Conservation (phyloP, 2,113 vertebrate species). For the Chaetodon trifascialis region DNA sequence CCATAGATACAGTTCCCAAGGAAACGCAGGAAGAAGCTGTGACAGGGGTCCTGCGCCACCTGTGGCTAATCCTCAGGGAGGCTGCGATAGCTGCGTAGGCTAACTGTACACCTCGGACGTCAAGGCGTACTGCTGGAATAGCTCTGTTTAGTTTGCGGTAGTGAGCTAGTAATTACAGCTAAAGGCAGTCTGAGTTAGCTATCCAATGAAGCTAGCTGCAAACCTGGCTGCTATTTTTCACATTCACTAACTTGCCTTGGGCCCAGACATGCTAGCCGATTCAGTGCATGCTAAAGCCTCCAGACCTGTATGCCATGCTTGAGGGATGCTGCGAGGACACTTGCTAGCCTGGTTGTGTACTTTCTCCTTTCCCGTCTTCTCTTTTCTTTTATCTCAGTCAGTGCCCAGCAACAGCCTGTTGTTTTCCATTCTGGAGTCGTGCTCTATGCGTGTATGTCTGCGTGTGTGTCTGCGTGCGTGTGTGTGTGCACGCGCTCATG, state of each 20-base stretch:
- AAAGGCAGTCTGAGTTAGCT: neutral
- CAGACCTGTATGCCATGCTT: conserved; percentile 17
- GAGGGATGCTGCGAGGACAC: conserved; percentile 30
- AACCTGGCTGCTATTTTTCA: neutral
- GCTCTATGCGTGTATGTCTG: conserved; percentile 27
- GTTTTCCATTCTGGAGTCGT: conserved; percentile 66
- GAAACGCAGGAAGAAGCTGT: conserved; percentile 77
- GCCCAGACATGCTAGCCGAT: conserved; percentile 5
- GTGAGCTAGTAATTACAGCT: neutral
- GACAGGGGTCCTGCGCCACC: conserved; percentile 81
- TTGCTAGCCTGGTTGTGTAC: conserved; percentile 16
- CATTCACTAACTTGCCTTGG: neutral
- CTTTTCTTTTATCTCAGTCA: conserved; percentile 59
- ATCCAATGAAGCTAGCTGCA: neutral
- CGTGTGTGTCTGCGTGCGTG: conserved; percentile 8
- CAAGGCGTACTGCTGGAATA: neutral
- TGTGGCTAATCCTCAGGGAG: conserved; percentile 76
- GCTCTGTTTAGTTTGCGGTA: neutral
- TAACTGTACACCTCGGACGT: conserved; percentile 12
- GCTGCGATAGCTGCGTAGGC: conserved; percentile 45
- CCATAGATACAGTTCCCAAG: conserved; percentile 81
- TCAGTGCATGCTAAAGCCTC: neutral
- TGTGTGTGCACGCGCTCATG: neutral
- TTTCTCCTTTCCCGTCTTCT: conserved; percentile 9
- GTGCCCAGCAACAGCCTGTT: conserved; percentile 73